Conservation (phyloP, 1,140 invertebrate species). For the Caerostris extrusa region DNA sequence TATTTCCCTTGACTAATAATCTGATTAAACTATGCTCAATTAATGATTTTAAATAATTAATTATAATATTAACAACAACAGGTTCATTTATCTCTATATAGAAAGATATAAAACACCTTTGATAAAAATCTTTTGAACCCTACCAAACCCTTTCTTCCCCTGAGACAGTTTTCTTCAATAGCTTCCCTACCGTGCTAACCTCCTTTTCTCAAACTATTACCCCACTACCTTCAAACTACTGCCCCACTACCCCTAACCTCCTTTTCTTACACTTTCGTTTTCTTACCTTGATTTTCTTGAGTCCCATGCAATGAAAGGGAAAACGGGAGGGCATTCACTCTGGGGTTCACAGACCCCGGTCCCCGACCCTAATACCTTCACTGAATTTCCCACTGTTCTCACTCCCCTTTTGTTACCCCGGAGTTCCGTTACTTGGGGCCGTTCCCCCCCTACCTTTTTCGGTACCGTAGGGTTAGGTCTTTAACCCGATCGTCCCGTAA, state of each 20-base stretch:
- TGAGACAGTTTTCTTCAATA: neutral
- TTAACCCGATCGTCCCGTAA: conserved; percentile 73
- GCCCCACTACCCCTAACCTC: conserved; percentile 56
- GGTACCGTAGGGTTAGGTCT: conserved; percentile 40
- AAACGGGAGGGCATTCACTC: conserved; percentile 50
- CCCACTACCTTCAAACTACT: conserved; percentile 9
- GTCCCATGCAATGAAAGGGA: conserved; percentile 51
- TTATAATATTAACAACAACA: too few species aligned
- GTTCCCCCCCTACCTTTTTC: conserved; percentile 45
- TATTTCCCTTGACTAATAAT: too few species aligned
- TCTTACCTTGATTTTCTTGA: conserved; percentile 60
- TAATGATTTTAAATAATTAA: too few species aligned
- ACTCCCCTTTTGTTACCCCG: conserved; percentile 60
- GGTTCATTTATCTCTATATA: too few species aligned
- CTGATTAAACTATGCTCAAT: too few species aligned
- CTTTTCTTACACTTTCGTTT: conserved; percentile 57
- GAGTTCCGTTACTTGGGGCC: conserved; percentile 72
- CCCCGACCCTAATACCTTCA: conserved; percentile 54
- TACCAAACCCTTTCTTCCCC: neutral
- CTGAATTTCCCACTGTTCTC: conserved; percentile 73
- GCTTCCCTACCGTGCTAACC: conserved; percentile 18
- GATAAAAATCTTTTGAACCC: too few species aligned
- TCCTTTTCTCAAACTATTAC: conserved; percentile 55
- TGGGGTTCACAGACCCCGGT: conserved; percentile 35
- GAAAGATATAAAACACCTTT: too few species aligned